These are phyloP conservation scores for Xenopus petersii DNA, from an alignment of 2,797 vertebrate species.

Conservation along the genomic window DNA sequence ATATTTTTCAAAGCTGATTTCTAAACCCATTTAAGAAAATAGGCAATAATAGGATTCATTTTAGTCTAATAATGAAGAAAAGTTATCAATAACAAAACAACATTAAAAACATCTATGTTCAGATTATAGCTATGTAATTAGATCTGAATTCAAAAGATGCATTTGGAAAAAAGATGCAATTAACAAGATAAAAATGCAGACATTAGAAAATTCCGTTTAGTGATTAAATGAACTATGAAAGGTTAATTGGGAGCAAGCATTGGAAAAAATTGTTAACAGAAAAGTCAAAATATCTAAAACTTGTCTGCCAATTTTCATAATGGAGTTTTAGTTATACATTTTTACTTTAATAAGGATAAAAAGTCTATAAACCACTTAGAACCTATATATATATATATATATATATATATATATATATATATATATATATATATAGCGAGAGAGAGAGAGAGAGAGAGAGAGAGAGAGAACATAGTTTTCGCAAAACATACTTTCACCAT, in stretches of 20 bases:
- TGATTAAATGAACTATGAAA: slow-evolving; percentile 60
- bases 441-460: no score
- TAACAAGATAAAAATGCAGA: slow-evolving; percentile 53
- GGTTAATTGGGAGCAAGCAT: slow-evolving; percentile 71
- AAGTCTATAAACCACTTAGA: not conserved
- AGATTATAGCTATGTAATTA: slow-evolving; percentile 43
- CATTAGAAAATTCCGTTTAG: slow-evolving; percentile 48
- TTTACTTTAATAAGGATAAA: slow-evolving; percentile 10
- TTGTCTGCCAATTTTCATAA: slow-evolving; percentile 36
- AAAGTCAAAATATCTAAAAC: slow-evolving; percentile 44
- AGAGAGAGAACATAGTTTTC: no score
- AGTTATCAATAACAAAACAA: slow-evolving; percentile 39
- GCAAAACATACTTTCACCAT: no score
- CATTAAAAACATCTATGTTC: slow-evolving; percentile 39
- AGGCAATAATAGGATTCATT: slow-evolving; percentile 22
- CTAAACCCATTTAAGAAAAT: slow-evolving; percentile 13
- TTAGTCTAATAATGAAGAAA: slow-evolving; percentile 34
- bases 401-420: no score
- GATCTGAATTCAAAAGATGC: slow-evolving; percentile 47
- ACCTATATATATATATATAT: not conserved
- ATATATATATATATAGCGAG: no score
- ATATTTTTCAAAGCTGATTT: slow-evolving; percentile 14
- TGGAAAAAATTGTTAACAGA: slow-evolving; percentile 55
- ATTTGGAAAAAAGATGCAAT: slow-evolving; percentile 46
- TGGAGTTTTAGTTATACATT: slow-evolving; percentile 14